These are phyloP conservation scores for Lontra canadensis DNA, from an alignment of 2,113 vertebrate genomes.

Conservation along the genomic window DNA sequence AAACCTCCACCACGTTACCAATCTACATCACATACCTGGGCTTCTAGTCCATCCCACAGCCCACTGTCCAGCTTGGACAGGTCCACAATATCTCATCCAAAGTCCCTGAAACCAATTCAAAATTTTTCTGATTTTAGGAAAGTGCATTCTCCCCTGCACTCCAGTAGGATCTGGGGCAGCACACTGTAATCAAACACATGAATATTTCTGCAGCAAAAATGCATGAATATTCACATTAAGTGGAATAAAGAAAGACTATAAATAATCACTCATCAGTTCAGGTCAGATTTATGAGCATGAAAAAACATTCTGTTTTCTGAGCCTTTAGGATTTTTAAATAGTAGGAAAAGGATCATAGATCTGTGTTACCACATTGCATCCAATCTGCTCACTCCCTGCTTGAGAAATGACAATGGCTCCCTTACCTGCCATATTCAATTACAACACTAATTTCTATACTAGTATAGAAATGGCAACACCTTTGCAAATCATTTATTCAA, in stretches of 20 bases:
- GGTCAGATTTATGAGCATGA: background rate
- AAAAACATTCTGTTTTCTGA: constrained; percentile 44
- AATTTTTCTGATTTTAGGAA: constrained; percentile 15
- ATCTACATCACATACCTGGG: background rate
- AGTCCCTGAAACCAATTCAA: background rate
- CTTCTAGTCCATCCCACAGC: background rate
- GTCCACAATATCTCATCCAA: background rate
- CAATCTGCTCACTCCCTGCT: background rate
- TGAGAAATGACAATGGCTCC: background rate
- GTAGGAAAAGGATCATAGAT: background rate
- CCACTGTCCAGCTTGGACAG: background rate
- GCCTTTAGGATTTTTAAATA: constrained; percentile 36
- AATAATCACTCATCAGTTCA: background rate
- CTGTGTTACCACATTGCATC: background rate
- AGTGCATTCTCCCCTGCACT: background rate
- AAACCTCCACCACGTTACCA: background rate
- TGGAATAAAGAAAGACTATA: constrained; percentile 33
- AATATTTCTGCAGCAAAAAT: constrained; percentile 49
- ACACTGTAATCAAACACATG: constrained; percentile 21
- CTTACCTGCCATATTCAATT: background rate
- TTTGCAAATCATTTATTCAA: background rate
- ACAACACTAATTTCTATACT: background rate
- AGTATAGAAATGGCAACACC: background rate
- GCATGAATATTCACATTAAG: constrained; percentile 47
- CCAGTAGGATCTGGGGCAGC: background rate